These are phyloP conservation scores for Columba janthina DNA, from an alignment of 2,113 vertebrate species.

Conservation along the genomic window DNA sequence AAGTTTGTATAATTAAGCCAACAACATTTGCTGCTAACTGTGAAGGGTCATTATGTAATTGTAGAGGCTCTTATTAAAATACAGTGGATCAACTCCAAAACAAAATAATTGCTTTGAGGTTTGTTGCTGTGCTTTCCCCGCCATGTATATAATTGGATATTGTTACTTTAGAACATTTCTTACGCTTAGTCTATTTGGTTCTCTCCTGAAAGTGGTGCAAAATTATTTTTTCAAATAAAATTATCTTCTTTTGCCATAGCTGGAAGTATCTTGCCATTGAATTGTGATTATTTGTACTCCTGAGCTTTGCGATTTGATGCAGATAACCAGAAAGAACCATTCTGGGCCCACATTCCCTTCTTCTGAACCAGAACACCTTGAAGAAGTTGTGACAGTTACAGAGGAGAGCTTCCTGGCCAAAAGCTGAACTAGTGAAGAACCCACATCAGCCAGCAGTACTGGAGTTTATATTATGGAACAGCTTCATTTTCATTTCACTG, in stretches of 20 bases:
- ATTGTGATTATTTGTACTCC: background rate
- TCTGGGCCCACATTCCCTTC: background rate
- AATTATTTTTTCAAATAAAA: background rate
- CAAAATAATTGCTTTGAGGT: background rate
- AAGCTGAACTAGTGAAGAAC: background rate
- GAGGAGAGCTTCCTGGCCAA: background rate
- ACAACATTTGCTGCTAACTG: background rate
- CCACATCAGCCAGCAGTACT: background rate
- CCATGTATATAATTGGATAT: background rate
- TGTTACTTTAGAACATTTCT: background rate
- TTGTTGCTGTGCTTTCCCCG: background rate
- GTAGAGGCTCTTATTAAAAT: slow-evolving; percentile 7
- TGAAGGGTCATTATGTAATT: background rate
- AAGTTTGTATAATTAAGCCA: background rate
- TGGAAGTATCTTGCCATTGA: background rate
- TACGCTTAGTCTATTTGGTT: background rate
- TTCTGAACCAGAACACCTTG: background rate
- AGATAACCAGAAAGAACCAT: background rate
- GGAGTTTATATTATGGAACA: background rate
- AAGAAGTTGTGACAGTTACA: background rate
- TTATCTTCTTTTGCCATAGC: background rate
- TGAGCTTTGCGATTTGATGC: background rate
- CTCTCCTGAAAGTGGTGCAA: background rate
- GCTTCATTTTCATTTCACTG: background rate
- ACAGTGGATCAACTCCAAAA: background rate